phyloP scores from a whole-genome alignment of 2,113 vertebrate genomes.

The Colistium nudipinnis region DNA sequence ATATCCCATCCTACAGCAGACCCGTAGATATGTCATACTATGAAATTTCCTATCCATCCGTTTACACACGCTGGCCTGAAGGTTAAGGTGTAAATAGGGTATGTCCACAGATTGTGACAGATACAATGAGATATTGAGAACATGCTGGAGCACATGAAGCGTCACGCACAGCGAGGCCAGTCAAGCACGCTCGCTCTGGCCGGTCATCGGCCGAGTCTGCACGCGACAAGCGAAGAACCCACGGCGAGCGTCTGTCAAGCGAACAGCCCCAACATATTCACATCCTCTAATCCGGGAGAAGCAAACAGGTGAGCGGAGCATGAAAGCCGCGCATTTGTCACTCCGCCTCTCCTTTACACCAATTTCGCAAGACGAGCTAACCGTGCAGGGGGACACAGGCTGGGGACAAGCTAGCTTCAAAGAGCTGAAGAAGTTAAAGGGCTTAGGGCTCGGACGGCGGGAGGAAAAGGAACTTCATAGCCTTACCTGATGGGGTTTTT shows the following conservation, averaged over 20 bases:
- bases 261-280: constrained; percentile 62
- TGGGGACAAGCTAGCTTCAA: constrained; percentile 73
- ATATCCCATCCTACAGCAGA: constrained; percentile 27
- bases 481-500: constrained; percentile 85
- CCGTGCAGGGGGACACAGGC: constrained; percentile 44
- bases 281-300: constrained; percentile 63
- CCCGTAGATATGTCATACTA: not conserved
- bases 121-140: constrained; percentile 4
- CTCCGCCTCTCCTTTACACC: constrained; percentile 53
- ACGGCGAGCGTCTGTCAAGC: constrained; percentile 46
- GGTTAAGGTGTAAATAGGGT: not conserved
- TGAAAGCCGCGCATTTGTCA: constrained; percentile 72
- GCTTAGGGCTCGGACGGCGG: constrained; percentile 71
- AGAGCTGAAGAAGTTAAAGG: constrained; percentile 73
- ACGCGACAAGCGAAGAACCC: constrained; percentile 33
- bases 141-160: not conserved
- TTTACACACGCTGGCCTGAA: constrained; percentile 9
- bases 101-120: constrained; percentile 6
- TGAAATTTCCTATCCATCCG: constrained; percentile 14
- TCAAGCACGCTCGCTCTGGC: constrained; percentile 14
- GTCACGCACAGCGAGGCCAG: not conserved
- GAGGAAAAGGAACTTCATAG: constrained; percentile 79
- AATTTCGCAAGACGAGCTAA: constrained; percentile 55
- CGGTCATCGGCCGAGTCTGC: constrained; percentile 25
- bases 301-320: constrained; percentile 68